These are phyloP conservation scores for Uria lomvia DNA, from an alignment of 2,113 vertebrate genomes.

Conservation along the genomic window DNA sequence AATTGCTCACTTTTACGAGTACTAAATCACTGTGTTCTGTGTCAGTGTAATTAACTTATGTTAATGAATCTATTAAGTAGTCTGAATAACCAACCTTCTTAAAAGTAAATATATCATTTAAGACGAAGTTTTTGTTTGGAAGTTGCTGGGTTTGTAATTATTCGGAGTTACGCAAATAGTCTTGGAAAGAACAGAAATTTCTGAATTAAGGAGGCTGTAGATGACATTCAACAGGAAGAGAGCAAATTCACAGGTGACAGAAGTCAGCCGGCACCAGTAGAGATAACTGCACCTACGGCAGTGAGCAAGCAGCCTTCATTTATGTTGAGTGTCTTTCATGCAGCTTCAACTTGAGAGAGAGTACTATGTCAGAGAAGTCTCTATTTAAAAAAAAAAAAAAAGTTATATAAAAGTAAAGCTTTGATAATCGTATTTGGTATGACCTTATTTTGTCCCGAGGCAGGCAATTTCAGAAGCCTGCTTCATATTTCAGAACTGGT, in stretches of 20 bases:
- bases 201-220: background rate
- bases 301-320: background rate
- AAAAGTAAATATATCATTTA: slow-evolving; percentile 10
- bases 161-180: background rate
- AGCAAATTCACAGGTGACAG: background rate
- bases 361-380: background rate
- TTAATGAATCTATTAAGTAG: slow-evolving; percentile 12
- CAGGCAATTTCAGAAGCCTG: background rate
- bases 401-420: background rate
- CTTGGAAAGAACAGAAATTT: background rate
- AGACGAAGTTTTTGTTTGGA: background rate
- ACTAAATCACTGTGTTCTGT: background rate
- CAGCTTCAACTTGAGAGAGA: background rate
- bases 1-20: slow-evolving; percentile 9
- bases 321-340: background rate
- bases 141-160: background rate
- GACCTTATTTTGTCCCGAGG: background rate
- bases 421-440: background rate
- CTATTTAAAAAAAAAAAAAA: background rate
- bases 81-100: slow-evolving; percentile 19
- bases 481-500: background rate
- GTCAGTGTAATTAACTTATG: slow-evolving; percentile 31
- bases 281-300: background rate
- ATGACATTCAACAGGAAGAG: background rate
- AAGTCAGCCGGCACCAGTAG: background rate